Evolutionary conservation across 2,113 vertebrate species (phyloP).

Genomic region (Phyllostomus hastatus): DNA sequence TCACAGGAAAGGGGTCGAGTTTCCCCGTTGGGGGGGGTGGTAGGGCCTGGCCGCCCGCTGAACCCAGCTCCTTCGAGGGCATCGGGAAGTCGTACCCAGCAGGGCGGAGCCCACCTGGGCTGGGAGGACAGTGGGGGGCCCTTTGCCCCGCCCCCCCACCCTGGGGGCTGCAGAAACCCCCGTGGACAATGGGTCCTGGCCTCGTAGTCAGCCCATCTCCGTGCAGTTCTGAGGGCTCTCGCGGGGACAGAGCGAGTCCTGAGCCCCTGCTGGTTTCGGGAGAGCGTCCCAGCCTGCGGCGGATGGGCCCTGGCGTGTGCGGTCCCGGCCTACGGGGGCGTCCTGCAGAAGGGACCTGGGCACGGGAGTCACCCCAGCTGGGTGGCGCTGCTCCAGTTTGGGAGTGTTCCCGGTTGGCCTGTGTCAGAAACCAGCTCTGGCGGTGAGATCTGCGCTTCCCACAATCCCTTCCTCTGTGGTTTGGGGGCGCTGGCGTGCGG

Average conservation of each 20-base stretch:
- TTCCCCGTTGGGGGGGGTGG: fast-evolving
- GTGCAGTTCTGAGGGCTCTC: fast-evolving
- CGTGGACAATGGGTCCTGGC: fast-evolving
- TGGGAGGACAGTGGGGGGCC: background rate
- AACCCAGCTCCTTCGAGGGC: background rate
- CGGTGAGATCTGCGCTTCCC: fast-evolving
- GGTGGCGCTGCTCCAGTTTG: fast-evolving
- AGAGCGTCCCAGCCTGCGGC: too few species aligned
- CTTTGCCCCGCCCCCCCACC: fast-evolving
- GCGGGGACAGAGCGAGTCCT: fast-evolving
- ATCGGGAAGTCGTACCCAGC: background rate
- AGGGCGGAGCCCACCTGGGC: fast-evolving
- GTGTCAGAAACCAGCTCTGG: background rate
- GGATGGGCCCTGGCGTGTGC: fast-evolving
- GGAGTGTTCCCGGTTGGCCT: too few species aligned
- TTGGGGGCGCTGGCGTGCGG: background rate
- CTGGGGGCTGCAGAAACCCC: fast-evolving
- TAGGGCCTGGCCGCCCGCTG: background rate
- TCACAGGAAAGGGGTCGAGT: fast-evolving
- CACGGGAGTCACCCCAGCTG: fast-evolving
- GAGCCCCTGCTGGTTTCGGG: background rate
- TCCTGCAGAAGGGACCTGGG: background rate
- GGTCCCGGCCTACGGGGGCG: background rate
- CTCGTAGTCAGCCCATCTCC: fast-evolving
- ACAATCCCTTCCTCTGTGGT: fast-evolving